Evolutionary conservation across 2,888 invertebrate genomes (phyloP), one percentile per base, ranked within the genome.

Genomic region (Epicampocera succincta): DNA sequence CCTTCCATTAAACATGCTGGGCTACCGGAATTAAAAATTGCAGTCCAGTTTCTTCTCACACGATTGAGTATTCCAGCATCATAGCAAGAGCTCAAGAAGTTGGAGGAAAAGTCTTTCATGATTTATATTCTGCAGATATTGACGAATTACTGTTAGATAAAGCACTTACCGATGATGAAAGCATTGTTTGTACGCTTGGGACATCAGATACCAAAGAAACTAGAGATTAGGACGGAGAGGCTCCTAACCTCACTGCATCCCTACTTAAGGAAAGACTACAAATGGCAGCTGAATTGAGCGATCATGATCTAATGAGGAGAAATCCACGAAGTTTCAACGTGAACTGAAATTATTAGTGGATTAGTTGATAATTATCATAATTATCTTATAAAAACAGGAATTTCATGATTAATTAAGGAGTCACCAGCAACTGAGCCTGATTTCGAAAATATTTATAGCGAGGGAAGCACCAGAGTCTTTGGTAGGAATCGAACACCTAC

Each of bases 291-390:
- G 48, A 72, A 61, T 71, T 71, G 58, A 19, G 17, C 58, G 17
- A 60, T 33, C 38, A 61, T 15, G 63, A 52, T 65, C 44, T 65
- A 63, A 56, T 74, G 54, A 72, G 48, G 72, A 72, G 60, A 61
- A 33, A 74, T 63, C 54, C 56, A 29, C 40, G 54, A 74, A 74
- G 65, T 74, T 65, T 74, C 66, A 74, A n/a, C n/a, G n/a, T n/a
- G n/a, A n/a, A n/a, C n/a, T n/a, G n/a, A n/a, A n/a, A n/a, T n/a
- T n/a, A n/a, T 54, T 48, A 54, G 17, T 33, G 38, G n/a, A 50
- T 50, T 48, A 48, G 33, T 33, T 75, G 58, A 38, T 58, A 58
- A 65, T 38, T 61, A 54, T 52, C 74, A 65, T 68, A 66, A 54
- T 25, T 60, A 25, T 78, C 71, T 71, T 71, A 54, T 72, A 0